Base-by-base conservation (phyloP, 1,140 invertebrate species). In the Laupala kohalensis region DNA sequence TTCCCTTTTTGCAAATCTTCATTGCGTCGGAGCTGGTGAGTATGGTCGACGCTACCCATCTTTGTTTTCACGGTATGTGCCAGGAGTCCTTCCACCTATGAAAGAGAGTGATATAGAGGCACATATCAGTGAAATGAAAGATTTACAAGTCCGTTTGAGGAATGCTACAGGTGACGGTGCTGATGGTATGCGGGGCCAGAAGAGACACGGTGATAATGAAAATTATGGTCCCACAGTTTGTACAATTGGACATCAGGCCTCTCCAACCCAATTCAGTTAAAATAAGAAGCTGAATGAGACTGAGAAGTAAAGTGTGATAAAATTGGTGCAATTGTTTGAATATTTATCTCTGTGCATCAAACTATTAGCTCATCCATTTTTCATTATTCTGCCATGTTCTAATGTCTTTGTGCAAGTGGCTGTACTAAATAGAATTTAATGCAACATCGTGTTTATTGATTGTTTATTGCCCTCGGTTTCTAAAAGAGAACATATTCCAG, bases 21-120 rank as follows among this genome's bases (percentile, higher is more conserved):
- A 73, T 24, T 62, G 29, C 27, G 19, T 73, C n/a, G 65, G 69
- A n/a, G 26, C 62, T 26, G 71, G 71, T 5, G 64, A 70, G 24
- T 73, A 73, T 23, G 25, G 72, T 37, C 72, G 27, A 25, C 72
- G 65, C 3, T 73, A 68, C 25, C 30, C 72, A 13, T 2, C 64
- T 25, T 26, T 73, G 15, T 73, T 73, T 37, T 27, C 72, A 24
- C 68, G 72, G 13, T 73, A 73, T n/a, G 69, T 73, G 63, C 72
- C 72, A 13, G 66, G 66, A 19, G 30, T 73, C 37, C 64, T 73
- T 15, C 72, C 72, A 5, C 72, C 72, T 5, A 73, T 73, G 72
- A 37, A 70, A 67, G 69, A 70, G 27, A 63, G 63, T 24, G 72
- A 73, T 23, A 64, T 73, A 19, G 68, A 65, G n/a, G 63, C 63